Evolutionary conservation across 2,797 vertebrate species (phyloP).

Genomic region (Spatula versicolor): DNA sequence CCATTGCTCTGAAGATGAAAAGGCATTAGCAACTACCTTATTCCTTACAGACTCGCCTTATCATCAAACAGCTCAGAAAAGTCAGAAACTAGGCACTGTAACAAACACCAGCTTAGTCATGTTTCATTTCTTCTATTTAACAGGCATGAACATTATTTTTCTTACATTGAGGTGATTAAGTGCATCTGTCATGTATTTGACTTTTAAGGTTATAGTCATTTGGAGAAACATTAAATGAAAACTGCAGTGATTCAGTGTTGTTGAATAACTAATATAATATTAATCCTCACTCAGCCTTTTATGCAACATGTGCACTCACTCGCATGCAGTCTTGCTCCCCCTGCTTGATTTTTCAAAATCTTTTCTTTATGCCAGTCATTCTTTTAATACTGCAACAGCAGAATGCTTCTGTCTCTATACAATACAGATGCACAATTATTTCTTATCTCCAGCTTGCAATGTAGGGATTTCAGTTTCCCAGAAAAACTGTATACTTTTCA

Average conservation of each 20-base stretch:
- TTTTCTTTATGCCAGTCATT: neutral
- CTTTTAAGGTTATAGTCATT: slow-evolving; percentile 62
- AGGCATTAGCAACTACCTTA: neutral
- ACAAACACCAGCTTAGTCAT: slow-evolving; percentile 57
- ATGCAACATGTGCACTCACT: neutral
- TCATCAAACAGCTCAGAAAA: slow-evolving; percentile 5
- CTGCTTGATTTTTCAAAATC: neutral
- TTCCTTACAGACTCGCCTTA: neutral
- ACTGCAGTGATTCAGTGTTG: slow-evolving; percentile 54
- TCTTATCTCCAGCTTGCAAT: neutral
- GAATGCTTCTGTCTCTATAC: neutral
- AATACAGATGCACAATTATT: neutral
- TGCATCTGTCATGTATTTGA: slow-evolving; percentile 64
- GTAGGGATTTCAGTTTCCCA: neutral
- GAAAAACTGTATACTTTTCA: neutral
- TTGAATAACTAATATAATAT: slow-evolving; percentile 29
- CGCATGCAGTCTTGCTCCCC: neutral
- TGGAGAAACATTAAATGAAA: slow-evolving; percentile 57
- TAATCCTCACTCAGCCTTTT: slow-evolving; percentile 9
- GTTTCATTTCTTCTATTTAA: slow-evolving; percentile 47
- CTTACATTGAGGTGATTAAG: slow-evolving; percentile 42
- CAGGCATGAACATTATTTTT: slow-evolving; percentile 41
- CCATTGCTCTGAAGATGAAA: neutral
- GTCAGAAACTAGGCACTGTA: slow-evolving; percentile 30
- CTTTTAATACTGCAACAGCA: neutral